Evolutionary conservation across 2,888 invertebrate genomes (phyloP).

Genomic region (Trachelus tabidus): DNA sequence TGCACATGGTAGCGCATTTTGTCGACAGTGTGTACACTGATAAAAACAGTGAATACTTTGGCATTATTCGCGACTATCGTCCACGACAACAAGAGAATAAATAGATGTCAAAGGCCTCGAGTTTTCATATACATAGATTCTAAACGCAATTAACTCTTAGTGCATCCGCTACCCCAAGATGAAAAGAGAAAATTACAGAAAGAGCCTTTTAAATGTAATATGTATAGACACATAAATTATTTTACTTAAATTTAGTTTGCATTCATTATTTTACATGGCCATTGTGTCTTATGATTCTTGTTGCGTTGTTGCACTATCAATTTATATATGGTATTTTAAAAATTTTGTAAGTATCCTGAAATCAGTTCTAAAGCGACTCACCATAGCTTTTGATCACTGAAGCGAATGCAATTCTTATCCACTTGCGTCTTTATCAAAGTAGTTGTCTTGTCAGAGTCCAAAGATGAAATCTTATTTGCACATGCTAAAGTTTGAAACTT

Average conservation of each 20-base stretch:
- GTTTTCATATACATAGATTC: background rate
- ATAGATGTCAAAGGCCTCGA: background rate
- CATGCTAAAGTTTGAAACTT: too few relatives aligned
- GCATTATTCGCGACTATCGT: constrained; percentile 17
- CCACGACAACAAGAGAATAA: constrained; percentile 19
- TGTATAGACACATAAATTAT: constrained; percentile 57
- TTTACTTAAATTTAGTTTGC: constrained; percentile 53
- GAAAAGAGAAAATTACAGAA: constrained; percentile 26
- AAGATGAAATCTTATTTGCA: too few relatives aligned
- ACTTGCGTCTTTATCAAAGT: background rate
- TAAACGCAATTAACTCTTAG: background rate
- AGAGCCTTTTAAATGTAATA: constrained; percentile 52
- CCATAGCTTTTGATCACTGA: too few relatives aligned
- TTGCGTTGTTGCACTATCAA: background rate
- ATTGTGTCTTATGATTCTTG: background rate
- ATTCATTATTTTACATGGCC: constrained; percentile 33
- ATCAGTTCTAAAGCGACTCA: background rate
- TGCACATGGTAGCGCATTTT: constrained; percentile 32
- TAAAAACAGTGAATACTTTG: background rate
- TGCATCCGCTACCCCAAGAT: constrained; percentile 4
- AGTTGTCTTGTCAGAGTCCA: background rate
- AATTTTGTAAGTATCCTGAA: background rate
- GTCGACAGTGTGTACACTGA: constrained; percentile 5
- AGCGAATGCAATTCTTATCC: too few relatives aligned
- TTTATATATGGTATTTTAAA: background rate